Evolutionary conservation across 2,113 vertebrate genomes (phyloP), one percentile per base, ranked within the genome.

Genomic region (Aplodontia rufa): DNA sequence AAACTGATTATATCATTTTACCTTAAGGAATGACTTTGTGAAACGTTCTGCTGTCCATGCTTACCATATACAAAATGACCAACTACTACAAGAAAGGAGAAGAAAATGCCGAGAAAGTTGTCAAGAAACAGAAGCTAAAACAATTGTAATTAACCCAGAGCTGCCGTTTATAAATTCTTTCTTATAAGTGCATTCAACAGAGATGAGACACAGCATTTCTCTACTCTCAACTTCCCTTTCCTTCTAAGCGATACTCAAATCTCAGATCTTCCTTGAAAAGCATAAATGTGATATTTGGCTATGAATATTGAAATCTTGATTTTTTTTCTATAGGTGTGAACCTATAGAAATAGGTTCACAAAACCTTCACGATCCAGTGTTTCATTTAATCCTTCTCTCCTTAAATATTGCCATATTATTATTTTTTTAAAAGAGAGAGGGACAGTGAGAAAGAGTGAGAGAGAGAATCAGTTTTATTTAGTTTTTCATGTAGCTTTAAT

Each of bases 11-110:
- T 35, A 51, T 68, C 24, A 78, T 78, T 87, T 47, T 71, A 90
- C 45, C 26, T 92, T 90, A 90, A 86, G 85, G 71, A 85, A 78
- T 90, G 37, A 45, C 28, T 75, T 64, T 89, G 32, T 82, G 82
- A 92, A 92, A 91, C 80, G 49, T 66, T 78, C 30, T 87, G 10
- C 64, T 92, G 53, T 83, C 64, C 14, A 12, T 64, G 60, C 28
- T 58, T 87, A 62, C 16, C 16, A 62, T 78, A 3, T 58, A 42
- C 49, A n/a, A 49, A 84, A 69, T 81, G 71, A 89, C 58, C 9
- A 86, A 75, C 40, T 40, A 49, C 32, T 85, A 69, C 5, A 68
- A 94, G 35, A 51, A 60, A 68, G 37, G 58, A 69, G 40, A 90
- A 68, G 24, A 74, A 90, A 87, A 26, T 37, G 11, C 26, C 40